Conservation (phyloP, 2,113 vertebrate species). For the Myotis davidii region DNA sequence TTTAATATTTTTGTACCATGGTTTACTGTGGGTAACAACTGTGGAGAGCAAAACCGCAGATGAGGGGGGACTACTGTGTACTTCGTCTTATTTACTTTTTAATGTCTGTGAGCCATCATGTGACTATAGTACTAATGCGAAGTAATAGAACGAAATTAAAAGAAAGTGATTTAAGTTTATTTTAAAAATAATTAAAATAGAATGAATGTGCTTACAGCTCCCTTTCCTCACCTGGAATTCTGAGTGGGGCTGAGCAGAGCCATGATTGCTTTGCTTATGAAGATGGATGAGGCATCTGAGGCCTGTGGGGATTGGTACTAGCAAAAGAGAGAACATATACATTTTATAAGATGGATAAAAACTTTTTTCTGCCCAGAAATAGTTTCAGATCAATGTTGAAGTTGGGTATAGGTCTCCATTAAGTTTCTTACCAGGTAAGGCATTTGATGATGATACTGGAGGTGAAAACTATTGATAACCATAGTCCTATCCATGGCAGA, state of each 20-base stretch:
- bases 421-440: neutral
- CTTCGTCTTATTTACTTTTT: neutral
- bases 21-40: neutral
- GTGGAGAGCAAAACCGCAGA: neutral
- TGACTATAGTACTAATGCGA: neutral
- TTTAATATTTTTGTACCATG: neutral
- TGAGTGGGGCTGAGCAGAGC: neutral
- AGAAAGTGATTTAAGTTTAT: neutral
- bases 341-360: constrained; percentile 31
- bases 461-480: neutral
- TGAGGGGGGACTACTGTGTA: neutral
- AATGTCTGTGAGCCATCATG: neutral
- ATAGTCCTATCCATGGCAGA: neutral
- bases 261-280: neutral
- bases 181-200: constrained; percentile 4
- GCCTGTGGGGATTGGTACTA: neutral
- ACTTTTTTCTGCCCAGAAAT: constrained; percentile 23
- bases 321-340: neutral
- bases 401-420: neutral
- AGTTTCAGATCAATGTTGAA: constrained; percentile 5
- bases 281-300: neutral
- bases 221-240: neutral
- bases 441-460: neutral
- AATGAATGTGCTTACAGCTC: neutral
- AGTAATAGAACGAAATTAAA: neutral